Percentiles rank a stretch among this genome's conserved stretches.
phyloP scores from a whole-genome alignment of 2,797 vertebrate genomes.

The Xenops minutus region DNA sequence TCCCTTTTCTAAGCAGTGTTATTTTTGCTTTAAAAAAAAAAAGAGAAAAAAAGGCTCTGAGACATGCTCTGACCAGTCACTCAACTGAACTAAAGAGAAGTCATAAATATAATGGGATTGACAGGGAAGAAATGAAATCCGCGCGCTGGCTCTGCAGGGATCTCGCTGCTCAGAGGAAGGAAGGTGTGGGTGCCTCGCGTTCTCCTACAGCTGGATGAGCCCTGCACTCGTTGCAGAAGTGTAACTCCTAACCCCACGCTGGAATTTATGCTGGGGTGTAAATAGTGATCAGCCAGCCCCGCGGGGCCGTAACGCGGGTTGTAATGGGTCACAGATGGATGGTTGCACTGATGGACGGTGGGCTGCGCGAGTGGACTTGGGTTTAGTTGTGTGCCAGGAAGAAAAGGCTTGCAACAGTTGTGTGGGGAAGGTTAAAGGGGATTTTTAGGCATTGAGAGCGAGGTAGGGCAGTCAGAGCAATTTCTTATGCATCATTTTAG shows the following conservation, averaged over 20 bases:
- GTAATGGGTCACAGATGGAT: neutral
- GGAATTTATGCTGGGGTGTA: slow-evolving; percentile 18
- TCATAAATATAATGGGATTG: slow-evolving; percentile 54
- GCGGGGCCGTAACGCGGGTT: neutral
- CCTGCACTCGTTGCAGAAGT: neutral
- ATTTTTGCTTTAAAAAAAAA: slow-evolving; percentile 45
- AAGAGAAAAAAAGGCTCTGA: neutral
- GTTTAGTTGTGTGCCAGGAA: neutral
- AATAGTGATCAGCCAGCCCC: neutral
- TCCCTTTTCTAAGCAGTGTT: slow-evolving; percentile 21
- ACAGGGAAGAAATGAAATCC: slow-evolving; percentile 51
- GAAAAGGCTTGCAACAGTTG: slow-evolving; percentile 60
- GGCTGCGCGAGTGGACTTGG: neutral
- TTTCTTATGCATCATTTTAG: neutral
- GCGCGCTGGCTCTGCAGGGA: slow-evolving; percentile 30
- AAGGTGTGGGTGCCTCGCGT: neutral
- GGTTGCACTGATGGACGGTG: neutral
- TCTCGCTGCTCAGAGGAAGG: neutral
- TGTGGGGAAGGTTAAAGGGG: neutral
- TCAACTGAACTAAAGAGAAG: slow-evolving; percentile 47
- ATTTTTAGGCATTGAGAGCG: neutral
- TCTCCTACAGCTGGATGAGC: neutral
- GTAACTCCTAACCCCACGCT: neutral
- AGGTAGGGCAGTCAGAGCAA: neutral
- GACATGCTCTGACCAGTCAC: slow-evolving; percentile 60